Conservation (phyloP, 1,140 invertebrate genomes). For the Aphaenogaster floridana region DNA sequence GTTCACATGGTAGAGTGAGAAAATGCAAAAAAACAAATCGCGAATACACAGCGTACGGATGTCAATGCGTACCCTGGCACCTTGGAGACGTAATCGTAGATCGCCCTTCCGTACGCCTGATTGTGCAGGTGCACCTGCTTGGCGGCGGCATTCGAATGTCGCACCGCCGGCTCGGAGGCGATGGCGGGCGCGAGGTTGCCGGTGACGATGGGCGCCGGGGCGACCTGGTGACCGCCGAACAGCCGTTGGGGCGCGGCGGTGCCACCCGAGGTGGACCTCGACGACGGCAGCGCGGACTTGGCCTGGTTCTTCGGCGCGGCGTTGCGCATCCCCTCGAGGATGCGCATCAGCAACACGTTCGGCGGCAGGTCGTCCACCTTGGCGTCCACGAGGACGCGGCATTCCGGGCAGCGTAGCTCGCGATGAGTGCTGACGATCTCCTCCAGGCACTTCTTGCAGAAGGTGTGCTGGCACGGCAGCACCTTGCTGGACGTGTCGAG, state of each 20-base stretch:
- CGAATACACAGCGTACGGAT: not conserved
- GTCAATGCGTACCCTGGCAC: slow-evolving; percentile 90
- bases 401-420: slow-evolving; percentile 97
- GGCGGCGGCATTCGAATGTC: slow-evolving; percentile 81
- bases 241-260: slow-evolving; percentile 81
- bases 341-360: slow-evolving; percentile 97
- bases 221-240: slow-evolving; percentile 80
- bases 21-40: not conserved
- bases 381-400: slow-evolving; percentile 94
- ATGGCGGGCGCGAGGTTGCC: slow-evolving; percentile 73
- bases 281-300: slow-evolving; percentile 72
- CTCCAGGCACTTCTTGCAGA: slow-evolving; percentile 97
- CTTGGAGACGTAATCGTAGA: slow-evolving; percentile 95
- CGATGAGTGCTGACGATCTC: slow-evolving; percentile 95
- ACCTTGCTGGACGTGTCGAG: slow-evolving; percentile 97
- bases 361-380: slow-evolving; percentile 96
- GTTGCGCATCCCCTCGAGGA: slow-evolving; percentile 96
- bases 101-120: slow-evolving; percentile 94
- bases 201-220: slow-evolving; percentile 74
- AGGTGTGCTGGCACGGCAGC: slow-evolving; percentile 98
- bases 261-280: slow-evolving; percentile 75
- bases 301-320: slow-evolving; percentile 86
- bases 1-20: slow-evolving; percentile 10
- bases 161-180: slow-evolving; percentile 75
- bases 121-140: slow-evolving; percentile 84